Evolutionary conservation across 2,113 vertebrate species (phyloP).

Genomic region (Callaeas wilsoni): DNA sequence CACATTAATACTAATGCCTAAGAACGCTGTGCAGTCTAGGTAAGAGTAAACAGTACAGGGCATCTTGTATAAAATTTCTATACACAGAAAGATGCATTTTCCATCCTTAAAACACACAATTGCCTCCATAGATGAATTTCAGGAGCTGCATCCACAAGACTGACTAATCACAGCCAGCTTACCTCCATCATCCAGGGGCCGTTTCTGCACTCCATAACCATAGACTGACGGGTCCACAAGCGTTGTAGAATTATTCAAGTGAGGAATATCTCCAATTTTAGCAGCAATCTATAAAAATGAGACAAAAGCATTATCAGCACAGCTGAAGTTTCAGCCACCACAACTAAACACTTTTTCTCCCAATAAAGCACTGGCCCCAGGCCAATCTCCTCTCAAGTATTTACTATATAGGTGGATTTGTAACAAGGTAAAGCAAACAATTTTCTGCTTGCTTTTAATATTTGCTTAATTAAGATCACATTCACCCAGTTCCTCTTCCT

Average conservation of each 20-base stretch:
- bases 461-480: background rate
- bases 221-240: conserved; percentile 91
- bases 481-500: background rate
- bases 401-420: background rate
- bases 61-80: background rate
- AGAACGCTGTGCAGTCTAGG: background rate
- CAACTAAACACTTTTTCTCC: background rate
- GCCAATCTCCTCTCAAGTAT: background rate
- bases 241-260: conserved; percentile 91
- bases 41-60: background rate
- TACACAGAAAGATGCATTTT: background rate
- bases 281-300: conserved; percentile 85
- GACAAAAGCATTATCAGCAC: background rate
- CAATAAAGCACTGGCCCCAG: background rate
- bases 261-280: conserved; percentile 95
- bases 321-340: background rate
- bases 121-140: background rate
- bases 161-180: background rate
- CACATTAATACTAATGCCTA: background rate
- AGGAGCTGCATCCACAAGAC: background rate
- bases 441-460: background rate
- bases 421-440: background rate
- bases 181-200: conserved; percentile 94
- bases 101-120: background rate
- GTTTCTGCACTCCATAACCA: conserved; percentile 89